Evolutionary conservation across 2,797 vertebrate species (phyloP).

Genomic region (Onychomys torridus): DNA sequence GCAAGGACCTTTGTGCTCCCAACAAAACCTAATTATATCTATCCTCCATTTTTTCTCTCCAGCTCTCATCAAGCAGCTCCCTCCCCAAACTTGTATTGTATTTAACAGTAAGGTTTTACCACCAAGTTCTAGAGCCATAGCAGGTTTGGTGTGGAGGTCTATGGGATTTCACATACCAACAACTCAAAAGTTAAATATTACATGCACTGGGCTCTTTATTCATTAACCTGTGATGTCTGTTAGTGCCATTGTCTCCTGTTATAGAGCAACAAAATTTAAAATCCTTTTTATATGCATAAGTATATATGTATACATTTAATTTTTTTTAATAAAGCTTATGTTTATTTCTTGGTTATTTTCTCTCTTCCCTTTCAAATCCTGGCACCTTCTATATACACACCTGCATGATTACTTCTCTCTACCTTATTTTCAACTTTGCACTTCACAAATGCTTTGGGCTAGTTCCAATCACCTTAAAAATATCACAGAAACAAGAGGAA

Average conservation of each 20-base stretch:
- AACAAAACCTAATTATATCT: background rate
- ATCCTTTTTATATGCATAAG: background rate
- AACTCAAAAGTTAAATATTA: background rate
- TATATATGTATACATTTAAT: background rate
- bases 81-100: no score
- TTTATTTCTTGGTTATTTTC: background rate
- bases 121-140: background rate
- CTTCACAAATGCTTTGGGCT: rapidly evolving
- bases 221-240: background rate
- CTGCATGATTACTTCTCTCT: background rate
- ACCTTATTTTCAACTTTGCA: background rate
- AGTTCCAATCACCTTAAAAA: background rate
- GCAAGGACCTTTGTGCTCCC: background rate
- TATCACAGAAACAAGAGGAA: background rate
- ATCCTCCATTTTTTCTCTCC: background rate
- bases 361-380: background rate
- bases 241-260: background rate
- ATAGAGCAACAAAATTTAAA: background rate
- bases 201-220: background rate
- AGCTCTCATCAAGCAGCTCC: background rate
- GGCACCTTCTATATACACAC: background rate
- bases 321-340: no score
- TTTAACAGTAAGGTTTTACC: background rate
- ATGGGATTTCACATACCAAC: background rate
- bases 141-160: background rate